A percentile compares a stretch with the other conserved stretches of the same genome.
phyloP scores from a whole-genome alignment of 2,888 invertebrate species.

The Conchocele bisecta region DNA sequence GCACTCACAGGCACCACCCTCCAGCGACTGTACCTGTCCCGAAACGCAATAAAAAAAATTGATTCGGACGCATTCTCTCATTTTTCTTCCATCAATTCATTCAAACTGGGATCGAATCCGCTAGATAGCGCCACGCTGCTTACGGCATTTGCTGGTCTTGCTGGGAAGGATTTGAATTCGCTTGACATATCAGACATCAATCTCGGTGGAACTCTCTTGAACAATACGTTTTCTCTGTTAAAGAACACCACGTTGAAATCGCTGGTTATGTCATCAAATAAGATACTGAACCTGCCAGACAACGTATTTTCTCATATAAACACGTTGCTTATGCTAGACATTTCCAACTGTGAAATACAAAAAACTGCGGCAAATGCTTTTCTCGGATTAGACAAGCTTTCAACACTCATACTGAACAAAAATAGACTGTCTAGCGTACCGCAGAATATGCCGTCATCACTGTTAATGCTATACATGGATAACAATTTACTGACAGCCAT shows the following conservation, averaged over 20 bases:
- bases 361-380: constrained; percentile 57
- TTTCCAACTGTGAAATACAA: constrained; percentile 60
- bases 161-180: constrained; percentile 56
- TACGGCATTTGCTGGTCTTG: constrained; percentile 55
- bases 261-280: constrained; percentile 66
- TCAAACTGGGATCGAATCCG: constrained; percentile 69
- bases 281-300: constrained; percentile 50
- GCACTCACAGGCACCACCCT: constrained; percentile 49
- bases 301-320: constrained; percentile 62
- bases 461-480: constrained; percentile 62
- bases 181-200: constrained; percentile 67
- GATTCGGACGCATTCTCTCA: constrained; percentile 55
- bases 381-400: constrained; percentile 60
- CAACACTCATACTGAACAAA: constrained; percentile 59
- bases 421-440: constrained; percentile 64
- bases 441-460: constrained; percentile 58
- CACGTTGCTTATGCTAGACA: constrained; percentile 60
- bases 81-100: constrained; percentile 59
- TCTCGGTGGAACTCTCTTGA: constrained; percentile 59
- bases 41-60: constrained; percentile 61
- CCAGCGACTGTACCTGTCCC: constrained; percentile 62
- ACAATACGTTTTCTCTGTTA: constrained; percentile 64
- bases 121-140: constrained; percentile 55
- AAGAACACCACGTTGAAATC: constrained; percentile 58
- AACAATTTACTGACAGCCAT: constrained; percentile 89